These are phyloP conservation scores for Parnassius mnemosyne DNA, from an alignment of 2,888 invertebrate species.

Conservation along the genomic window DNA sequence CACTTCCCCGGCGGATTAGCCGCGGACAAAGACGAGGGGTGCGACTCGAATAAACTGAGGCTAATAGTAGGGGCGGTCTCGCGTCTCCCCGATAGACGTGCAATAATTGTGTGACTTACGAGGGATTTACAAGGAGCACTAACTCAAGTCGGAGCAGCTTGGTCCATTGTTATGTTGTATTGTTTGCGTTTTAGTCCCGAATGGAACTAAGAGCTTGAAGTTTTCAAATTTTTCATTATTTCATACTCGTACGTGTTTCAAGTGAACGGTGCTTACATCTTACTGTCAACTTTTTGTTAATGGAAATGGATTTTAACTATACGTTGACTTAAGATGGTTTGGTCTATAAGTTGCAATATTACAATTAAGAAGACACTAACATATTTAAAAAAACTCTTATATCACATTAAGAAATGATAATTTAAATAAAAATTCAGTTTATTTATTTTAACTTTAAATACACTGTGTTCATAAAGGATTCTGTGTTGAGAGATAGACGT, in stretches of 20 bases:
- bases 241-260: neutral
- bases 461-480: no score
- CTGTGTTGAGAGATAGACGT: no score
- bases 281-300: no score
- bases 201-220: neutral
- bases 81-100: constrained; percentile 47
- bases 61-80: constrained; percentile 72
- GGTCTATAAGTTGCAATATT: no score
- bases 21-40: constrained; percentile 66
- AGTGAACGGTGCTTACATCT: neutral
- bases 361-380: no score
- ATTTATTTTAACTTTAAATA: no score
- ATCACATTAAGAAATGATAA: no score
- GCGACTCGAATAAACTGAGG: constrained; percentile 48
- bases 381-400: no score
- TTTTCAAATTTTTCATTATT: constrained; percentile 7
- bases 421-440: no score
- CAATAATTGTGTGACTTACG: constrained; percentile 68
- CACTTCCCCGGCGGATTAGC: constrained; percentile 77
- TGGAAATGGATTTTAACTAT: no score
- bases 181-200: constrained; percentile 15
- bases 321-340: no score
- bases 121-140: constrained; percentile 52
- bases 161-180: constrained; percentile 23
- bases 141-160: constrained; percentile 31